phyloP scores from a whole-genome alignment of 2,797 vertebrate species.

The Phoebastria nigripes region DNA sequence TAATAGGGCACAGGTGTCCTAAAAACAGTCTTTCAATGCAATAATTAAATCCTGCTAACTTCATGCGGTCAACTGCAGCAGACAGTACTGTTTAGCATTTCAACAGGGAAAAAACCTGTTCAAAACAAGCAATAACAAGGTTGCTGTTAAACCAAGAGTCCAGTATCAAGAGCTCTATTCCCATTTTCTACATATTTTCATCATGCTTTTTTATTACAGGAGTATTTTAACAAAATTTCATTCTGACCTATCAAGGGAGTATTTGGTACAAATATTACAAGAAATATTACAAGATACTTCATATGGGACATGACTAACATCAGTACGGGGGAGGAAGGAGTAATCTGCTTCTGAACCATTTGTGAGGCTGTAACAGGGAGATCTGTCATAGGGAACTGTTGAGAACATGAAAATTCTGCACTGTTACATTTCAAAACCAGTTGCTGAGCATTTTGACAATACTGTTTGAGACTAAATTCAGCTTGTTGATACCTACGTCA shows the following conservation, averaged over 20 bases:
- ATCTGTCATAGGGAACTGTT: background rate
- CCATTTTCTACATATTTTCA: background rate
- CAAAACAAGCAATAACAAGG: background rate
- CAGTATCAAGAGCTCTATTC: background rate
- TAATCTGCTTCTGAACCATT: background rate
- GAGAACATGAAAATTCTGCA: background rate
- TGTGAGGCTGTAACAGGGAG: background rate
- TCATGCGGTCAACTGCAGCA: background rate
- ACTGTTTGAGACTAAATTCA: background rate
- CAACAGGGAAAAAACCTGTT: background rate
- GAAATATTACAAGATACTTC: background rate
- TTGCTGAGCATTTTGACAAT: background rate
- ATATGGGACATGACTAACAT: background rate
- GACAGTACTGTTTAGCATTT: background rate
- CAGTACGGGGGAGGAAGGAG: background rate
- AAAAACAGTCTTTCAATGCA: conserved; percentile 31
- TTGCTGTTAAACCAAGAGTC: background rate
- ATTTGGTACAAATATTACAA: background rate
- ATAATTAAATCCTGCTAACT: conserved; percentile 37
- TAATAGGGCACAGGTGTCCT: conserved; percentile 67
- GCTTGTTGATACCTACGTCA: background rate
- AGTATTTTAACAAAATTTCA: background rate
- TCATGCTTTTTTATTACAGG: background rate
- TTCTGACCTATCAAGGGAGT: background rate
- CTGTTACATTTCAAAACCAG: background rate